These are phyloP conservation scores for Apteryx mantelli DNA, from an alignment of 2,113 vertebrate species.

Conservation along the genomic window DNA sequence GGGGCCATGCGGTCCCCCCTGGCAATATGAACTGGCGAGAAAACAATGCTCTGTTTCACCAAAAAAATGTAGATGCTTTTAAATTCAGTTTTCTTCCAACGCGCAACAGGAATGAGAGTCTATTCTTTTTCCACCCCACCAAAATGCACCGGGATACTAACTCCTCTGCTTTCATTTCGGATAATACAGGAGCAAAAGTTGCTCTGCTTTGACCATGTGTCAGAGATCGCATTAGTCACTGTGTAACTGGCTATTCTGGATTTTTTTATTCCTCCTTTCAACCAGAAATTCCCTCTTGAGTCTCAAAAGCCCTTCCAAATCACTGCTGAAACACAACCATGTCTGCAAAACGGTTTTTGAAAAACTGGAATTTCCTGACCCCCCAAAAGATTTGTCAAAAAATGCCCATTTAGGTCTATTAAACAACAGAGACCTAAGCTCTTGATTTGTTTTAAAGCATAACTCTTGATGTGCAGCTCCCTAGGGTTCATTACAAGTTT, in stretches of 20 bases:
- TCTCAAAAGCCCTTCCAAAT: background rate
- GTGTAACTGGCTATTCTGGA: background rate
- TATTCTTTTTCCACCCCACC: background rate
- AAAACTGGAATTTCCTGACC: background rate
- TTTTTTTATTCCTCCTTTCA: background rate
- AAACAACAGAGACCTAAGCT: background rate
- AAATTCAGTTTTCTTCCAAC: background rate
- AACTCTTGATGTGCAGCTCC: background rate
- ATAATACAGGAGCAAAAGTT: background rate
- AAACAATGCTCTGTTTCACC: background rate
- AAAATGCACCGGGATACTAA: no score
- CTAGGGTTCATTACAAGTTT: background rate
- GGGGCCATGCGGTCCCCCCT: background rate
- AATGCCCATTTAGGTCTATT: background rate
- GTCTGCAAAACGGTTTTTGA: background rate
- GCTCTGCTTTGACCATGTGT: background rate
- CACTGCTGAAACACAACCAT: background rate
- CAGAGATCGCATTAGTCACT: background rate
- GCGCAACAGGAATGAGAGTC: background rate
- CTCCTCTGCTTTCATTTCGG: background rate
- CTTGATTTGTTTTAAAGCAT: background rate
- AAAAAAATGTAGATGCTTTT: background rate
- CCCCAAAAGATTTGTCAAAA: background rate
- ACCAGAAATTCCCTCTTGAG: background rate
- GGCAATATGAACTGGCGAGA: background rate